phyloP scores from a whole-genome alignment of 2,888 invertebrate genomes.

The Psococerastis gibbosa region DNA sequence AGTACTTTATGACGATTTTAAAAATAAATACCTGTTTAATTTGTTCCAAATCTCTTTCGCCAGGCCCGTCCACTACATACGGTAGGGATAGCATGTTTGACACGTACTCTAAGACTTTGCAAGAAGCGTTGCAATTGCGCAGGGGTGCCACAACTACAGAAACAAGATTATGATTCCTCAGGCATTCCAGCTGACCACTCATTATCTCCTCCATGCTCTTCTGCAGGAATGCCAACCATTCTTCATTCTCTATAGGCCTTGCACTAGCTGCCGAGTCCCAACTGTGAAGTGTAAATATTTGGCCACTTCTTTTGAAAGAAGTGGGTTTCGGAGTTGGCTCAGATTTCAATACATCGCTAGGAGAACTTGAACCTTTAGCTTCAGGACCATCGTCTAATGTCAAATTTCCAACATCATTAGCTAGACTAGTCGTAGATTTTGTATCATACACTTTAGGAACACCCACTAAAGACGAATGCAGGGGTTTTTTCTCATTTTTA shows the following conservation, averaged over 20 bases:
- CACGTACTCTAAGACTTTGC: slow-evolving; percentile 41
- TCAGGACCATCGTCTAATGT: slow-evolving; percentile 5
- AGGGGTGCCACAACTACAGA: slow-evolving; percentile 42
- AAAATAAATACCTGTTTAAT: slow-evolving; percentile 28
- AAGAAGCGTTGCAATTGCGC: slow-evolving; percentile 39
- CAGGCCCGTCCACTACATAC: slow-evolving; percentile 33
- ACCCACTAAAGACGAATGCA: slow-evolving; percentile 1
- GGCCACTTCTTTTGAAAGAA: slow-evolving; percentile 16
- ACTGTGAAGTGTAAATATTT: slow-evolving; percentile 15
- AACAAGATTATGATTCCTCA: slow-evolving; percentile 29
- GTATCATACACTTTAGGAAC: slow-evolving; percentile 3
- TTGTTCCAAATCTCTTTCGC: slow-evolving; percentile 26
- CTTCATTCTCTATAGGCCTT: slow-evolving; percentile 58
- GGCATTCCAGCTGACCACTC: slow-evolving; percentile 55
- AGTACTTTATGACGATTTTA: slow-evolving; percentile 5
- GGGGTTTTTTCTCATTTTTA: not conserved
- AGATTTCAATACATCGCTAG: not conserved
- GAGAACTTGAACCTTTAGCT: not conserved
- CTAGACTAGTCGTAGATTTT: slow-evolving; percentile 12
- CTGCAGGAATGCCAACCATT: slow-evolving; percentile 70
- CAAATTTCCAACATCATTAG: slow-evolving; percentile 7
- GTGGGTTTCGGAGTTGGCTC: slow-evolving; percentile 5
- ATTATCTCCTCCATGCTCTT: slow-evolving; percentile 65
- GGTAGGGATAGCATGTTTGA: slow-evolving; percentile 43
- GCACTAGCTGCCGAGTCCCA: slow-evolving; percentile 19